A percentile compares a stretch with the other conserved stretches of the same genome.
phyloP scores from a whole-genome alignment of 2,113 vertebrate genomes.

The Pteropus alecto region DNA sequence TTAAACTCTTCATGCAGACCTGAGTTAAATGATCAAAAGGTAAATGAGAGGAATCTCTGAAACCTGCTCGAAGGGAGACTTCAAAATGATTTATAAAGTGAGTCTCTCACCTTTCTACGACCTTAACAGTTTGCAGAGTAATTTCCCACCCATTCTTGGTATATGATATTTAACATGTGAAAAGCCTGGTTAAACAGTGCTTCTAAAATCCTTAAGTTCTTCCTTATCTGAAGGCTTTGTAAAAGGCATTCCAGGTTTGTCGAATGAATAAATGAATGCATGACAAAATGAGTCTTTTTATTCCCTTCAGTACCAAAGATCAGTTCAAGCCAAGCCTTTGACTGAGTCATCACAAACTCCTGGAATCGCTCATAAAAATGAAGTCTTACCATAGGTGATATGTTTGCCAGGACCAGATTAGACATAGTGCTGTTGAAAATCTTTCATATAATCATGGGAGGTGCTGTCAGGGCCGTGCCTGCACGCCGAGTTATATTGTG shows the following conservation, averaged over 20 bases:
- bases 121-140: not conserved
- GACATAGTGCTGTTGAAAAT: not conserved
- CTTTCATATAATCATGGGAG: not conserved
- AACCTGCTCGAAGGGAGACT: not conserved
- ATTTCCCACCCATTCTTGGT: not conserved
- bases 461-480: not conserved
- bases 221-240: not conserved
- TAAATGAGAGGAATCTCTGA: not conserved
- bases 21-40: not conserved
- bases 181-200: not conserved
- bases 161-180: not conserved
- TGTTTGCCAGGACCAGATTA: not conserved
- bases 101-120: not conserved
- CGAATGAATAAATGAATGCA: constrained; percentile 17
- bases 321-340: constrained; percentile 9
- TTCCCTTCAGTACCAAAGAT: not conserved
- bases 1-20: not conserved
- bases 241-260: not conserved
- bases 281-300: not conserved
- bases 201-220: not conserved
- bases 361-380: constrained; percentile 42
- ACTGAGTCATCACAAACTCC: constrained; percentile 36
- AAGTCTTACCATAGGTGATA: not conserved
- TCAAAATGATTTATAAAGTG: not conserved
- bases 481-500: not conserved